Base-by-base conservation (phyloP, 2,888 invertebrate genomes). In the Diogma glabrata region DNA sequence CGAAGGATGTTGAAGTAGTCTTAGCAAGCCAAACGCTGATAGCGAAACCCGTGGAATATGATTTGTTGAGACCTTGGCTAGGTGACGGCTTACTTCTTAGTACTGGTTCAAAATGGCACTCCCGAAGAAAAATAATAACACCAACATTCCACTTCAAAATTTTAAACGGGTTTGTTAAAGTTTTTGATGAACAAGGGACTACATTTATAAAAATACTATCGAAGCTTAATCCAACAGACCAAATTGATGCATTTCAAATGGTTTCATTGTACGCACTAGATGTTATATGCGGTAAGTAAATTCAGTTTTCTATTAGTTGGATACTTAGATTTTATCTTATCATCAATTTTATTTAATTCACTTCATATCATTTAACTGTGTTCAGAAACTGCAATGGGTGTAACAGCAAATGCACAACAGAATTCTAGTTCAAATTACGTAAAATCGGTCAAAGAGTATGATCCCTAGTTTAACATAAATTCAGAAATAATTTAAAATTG, bases 371-470 rank as follows among this genome's bases (percentile, higher is more conserved):
- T n/a, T n/a, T n/a, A n/a, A n/a, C n/a, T n/a, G n/a, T n/a, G n/a
- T 73, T 51, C 71, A 86, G 90, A 91, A 71, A 82, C 87, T 6
- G 84, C 91, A 10, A 92, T 92, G 90, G 91, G 90, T 1, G 77
- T 80, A 9, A 75, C 77, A 23, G 71, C 87, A 1, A 73, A 84
- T 61, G 86, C 88, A 0, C 88, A 90, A 64, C 70, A 71, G 6
- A 71, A 83, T 60, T 72, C 72, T 7, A 75, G 84, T 56, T 82
- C 83, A 0, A 75, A 79, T 56, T 90, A 88, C 63, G 84, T 88
- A 1, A 71, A 74, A 59, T 80, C 84, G n/a, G 81, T 89, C 24
- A 79, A 81, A 67, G 74, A 74, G 83, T 84, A 71, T 76, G 28
- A n/a, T n/a, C n/a, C n/a, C n/a, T 50, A 45, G 52, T 53, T 28